These are phyloP conservation scores for Steinernema feltiae DNA, from an alignment of 1,140 invertebrate species.

Conservation along the genomic window DNA sequence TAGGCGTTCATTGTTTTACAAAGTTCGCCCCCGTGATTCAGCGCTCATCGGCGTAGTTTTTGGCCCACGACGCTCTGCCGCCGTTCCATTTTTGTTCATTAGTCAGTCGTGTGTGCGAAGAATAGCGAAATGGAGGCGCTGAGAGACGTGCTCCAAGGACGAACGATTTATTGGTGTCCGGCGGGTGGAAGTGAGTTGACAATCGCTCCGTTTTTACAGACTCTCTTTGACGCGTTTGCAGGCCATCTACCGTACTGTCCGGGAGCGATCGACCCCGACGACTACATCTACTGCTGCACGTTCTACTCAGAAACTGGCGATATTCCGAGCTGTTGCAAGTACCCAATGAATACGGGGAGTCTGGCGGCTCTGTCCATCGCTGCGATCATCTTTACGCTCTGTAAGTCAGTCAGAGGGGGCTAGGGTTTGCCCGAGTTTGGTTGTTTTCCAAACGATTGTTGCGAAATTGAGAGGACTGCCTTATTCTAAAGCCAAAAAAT, in stretches of 20 bases:
- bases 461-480: not conserved
- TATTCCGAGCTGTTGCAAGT: not conserved
- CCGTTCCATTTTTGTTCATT: no score
- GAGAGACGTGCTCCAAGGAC: not conserved
- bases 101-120: no score
- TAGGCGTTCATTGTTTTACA: no score
- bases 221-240: not conserved
- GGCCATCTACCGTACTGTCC: not conserved
- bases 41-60: no score
- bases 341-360: not conserved
- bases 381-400: not conserved
- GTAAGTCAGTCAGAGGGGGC: no score
- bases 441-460: no score
- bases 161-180: not conserved
- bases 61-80: no score
- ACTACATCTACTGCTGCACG: not conserved
- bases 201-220: not conserved
- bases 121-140: not conserved
- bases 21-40: no score
- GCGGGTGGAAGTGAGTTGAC: not conserved
- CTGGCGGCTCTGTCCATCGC: not conserved
- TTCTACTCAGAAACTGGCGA: not conserved
- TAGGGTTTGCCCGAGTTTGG: not conserved
- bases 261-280: not conserved
- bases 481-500: not conserved